Percentiles rank a stretch among this genome's conserved stretches.
Evolutionary conservation across 2,113 vertebrate species (phyloP).

Genomic region (Mystacornis crossleyi): DNA sequence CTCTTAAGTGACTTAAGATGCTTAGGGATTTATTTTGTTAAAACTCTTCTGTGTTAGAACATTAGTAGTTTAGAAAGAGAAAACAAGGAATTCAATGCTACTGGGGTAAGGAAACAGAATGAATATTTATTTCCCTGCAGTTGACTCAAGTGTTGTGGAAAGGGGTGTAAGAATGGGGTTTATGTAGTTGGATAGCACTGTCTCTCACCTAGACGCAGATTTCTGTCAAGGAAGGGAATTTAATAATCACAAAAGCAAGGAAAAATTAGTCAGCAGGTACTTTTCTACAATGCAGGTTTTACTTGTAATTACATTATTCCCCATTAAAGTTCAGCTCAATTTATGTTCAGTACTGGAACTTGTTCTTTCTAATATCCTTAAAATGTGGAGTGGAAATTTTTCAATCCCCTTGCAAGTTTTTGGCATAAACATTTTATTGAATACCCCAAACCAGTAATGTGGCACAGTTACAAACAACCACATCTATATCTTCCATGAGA

Average conservation of each 20-base stretch:
- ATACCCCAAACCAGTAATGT: not conserved
- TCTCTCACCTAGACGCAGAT: not conserved
- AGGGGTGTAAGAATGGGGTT: not conserved
- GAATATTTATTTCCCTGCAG: not conserved
- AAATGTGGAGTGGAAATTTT: not conserved
- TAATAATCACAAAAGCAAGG: not conserved
- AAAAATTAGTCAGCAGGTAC: not conserved
- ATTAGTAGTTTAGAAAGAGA: not conserved
- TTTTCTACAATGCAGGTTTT: not conserved
- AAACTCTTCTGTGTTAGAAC: not conserved
- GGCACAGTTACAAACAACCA: not conserved
- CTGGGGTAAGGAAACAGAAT: not conserved
- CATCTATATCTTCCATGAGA: not conserved
- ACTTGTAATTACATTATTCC: not conserved
- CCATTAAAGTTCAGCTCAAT: not conserved
- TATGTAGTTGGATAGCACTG: not conserved
- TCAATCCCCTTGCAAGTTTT: not conserved
- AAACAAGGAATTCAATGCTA: not conserved
- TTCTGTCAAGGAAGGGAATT: not conserved
- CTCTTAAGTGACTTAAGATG: not conserved
- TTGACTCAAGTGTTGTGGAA: not conserved
- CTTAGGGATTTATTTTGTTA: constrained; percentile 1
- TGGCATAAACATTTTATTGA: not conserved
- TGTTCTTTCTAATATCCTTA: not conserved
- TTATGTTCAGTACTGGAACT: not conserved